Base-by-base conservation (phyloP, 1,140 invertebrate genomes). In the Pseudachorutes palmiensis region DNA sequence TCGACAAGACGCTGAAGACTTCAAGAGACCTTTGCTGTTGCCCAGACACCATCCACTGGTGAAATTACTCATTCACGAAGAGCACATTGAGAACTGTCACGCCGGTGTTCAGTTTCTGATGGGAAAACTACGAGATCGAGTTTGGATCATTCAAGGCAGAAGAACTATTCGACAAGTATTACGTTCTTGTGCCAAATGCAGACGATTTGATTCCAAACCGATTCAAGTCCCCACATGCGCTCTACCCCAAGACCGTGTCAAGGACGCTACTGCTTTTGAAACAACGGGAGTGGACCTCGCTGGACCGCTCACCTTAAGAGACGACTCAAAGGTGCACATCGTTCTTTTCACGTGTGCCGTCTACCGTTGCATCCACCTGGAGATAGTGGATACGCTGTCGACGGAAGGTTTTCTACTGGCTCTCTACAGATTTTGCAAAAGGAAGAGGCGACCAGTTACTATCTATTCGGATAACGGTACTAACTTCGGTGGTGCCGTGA, bases 351-450 rank as follows among this genome's bases (percentile, higher is more conserved):
- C 77, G 0, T 79, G 76, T 61, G 62, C 75, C 71, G 30, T 74
- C 64, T 49, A 77, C 75, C 72, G 79, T 62, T 79, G 78, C 0
- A 71, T 81, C 0, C 80, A 82, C 64, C 28, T 82, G 26, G 65
- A 57, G 24, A 5, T 57, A 22, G 51, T 57, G 5, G 51, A 41
- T 2, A 45, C 60, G 51, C 49, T 77, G 1, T 63, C 29, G 12
- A 74, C 76, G 2, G 72, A 71, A 31, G 60, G 51, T 1, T 75
- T 77, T 55, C 9, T 77, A 14, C 22, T 24, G 9, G 62, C 69
- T 14, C 68, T 77, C 2, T 45, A 49, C 45, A 48, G 74, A n/a
- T 77, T 77, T 55, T 67, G 64, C 22, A 61, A 57, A 28, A 29
- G 72, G n/a, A 12, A 68, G 62, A 75, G 75, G 57, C 57, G 32